Evolutionary conservation across 2,888 invertebrate species (phyloP).

Genomic region (Himalopsyche anomala): DNA sequence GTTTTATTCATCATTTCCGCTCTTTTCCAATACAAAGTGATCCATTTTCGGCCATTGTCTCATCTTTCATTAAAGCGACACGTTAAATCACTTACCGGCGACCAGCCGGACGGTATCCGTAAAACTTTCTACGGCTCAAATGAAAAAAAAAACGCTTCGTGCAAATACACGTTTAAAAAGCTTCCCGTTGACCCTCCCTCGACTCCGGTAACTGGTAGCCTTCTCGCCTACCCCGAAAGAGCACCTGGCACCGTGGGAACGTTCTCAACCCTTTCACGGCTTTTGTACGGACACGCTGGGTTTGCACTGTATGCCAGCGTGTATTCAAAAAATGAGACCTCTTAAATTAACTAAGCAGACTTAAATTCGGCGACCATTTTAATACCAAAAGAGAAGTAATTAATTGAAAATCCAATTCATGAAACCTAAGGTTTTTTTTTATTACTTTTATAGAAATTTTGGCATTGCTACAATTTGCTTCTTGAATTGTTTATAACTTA

Average conservation of each 20-base stretch:
- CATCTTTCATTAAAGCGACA: slow-evolving; percentile 16
- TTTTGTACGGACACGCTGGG: not conserved
- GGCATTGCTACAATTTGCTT: too few species aligned
- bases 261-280: slow-evolving; percentile 23
- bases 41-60: slow-evolving; percentile 5
- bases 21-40: not conserved
- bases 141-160: not conserved
- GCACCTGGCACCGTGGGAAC: slow-evolving; percentile 30
- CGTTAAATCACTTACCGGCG: slow-evolving; percentile 17
- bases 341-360: too few species aligned
- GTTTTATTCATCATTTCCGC: not conserved
- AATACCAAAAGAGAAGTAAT: too few species aligned
- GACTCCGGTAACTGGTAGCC: slow-evolving; percentile 1
- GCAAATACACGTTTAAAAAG: not conserved
- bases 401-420: too few species aligned
- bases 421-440: too few species aligned
- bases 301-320: not conserved
- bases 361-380: too few species aligned
- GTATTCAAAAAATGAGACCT: not conserved
- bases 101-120: not conserved
- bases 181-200: slow-evolving; percentile 19
- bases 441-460: too few species aligned
- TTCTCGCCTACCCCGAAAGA: not conserved
- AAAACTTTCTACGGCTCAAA: not conserved
- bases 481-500: too few species aligned